Evolutionary conservation across 30 jellyfish, hydroid and myxozoan genomes (phyloP).

Genomic region (Pelagia noctiluca): DNA sequence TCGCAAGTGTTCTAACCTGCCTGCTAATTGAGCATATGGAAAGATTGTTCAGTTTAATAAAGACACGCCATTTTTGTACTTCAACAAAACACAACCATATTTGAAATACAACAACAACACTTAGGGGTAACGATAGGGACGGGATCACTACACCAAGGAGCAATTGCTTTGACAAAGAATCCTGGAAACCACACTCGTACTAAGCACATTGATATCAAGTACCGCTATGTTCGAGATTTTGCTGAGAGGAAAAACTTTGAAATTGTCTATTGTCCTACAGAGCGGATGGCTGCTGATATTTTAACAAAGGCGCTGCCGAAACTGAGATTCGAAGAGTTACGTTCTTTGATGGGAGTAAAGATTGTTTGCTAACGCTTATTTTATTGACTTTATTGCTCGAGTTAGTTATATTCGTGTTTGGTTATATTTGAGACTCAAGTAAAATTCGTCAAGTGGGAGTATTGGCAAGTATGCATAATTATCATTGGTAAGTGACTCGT

Average conservation of each 20-base stretch:
- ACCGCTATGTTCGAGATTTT: neutral
- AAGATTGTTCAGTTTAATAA: no score
- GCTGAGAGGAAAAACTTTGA: constrained; percentile 4
- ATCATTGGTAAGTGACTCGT: no score
- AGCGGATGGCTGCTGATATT: constrained; percentile 6
- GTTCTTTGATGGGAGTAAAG: neutral
- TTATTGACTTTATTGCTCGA: neutral
- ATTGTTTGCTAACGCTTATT: neutral
- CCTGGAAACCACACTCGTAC: neutral
- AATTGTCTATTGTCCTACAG: constrained; percentile 15
- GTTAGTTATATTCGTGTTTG: no score
- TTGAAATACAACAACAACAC: neutral
- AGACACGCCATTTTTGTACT: no score
- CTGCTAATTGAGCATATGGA: constrained; percentile 55
- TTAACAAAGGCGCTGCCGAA: constrained; percentile 20
- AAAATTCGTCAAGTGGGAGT: neutral
- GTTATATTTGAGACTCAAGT: neutral
- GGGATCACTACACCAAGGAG: constrained; percentile 19
- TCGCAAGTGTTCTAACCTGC: constrained; percentile 49
- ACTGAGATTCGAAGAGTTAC: neutral
- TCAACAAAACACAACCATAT: no score
- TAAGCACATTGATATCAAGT: constrained; percentile 5
- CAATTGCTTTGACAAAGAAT: constrained; percentile 1
- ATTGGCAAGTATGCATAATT: neutral
- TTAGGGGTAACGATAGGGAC: neutral